A percentile compares a stretch with the other conserved stretches of the same genome.
phyloP scores from a whole-genome alignment of 2,888 invertebrate species.

The Drosophila merina region DNA sequence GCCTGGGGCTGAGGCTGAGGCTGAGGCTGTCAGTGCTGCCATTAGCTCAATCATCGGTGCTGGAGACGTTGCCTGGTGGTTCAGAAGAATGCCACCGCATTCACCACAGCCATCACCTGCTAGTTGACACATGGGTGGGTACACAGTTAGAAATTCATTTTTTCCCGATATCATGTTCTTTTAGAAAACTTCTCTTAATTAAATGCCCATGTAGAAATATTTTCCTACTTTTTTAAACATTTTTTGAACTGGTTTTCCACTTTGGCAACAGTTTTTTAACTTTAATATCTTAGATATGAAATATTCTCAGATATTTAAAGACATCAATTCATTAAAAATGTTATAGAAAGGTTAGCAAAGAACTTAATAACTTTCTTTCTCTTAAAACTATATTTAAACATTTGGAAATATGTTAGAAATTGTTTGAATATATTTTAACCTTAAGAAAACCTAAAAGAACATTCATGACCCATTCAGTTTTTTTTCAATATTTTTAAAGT shows the following conservation, averaged over 20 bases:
- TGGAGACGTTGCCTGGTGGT: slow-evolving; percentile 22
- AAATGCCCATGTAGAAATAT: no score
- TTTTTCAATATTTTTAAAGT: background rate
- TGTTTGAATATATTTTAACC: background rate
- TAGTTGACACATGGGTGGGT: slow-evolving; percentile 29
- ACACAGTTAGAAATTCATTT: background rate
- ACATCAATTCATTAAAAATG: no score
- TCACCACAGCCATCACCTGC: background rate
- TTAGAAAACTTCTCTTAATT: no score
- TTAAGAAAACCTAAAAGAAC: background rate
- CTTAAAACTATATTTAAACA: no score
- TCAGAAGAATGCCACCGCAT: background rate
- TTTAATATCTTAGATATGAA: no score
- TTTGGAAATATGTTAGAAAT: no score
- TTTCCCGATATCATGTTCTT: background rate
- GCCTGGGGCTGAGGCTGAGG: slow-evolving; percentile 12
- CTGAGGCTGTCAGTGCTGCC: slow-evolving; percentile 39
- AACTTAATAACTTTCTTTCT: no score
- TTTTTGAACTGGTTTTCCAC: no score
- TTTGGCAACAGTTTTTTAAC: no score
- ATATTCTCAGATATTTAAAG: no score
- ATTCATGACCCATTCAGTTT: background rate
- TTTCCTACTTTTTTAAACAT: no score
- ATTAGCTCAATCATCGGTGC: slow-evolving; percentile 59
- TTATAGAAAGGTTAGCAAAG: no score